Base-by-base conservation (phyloP, 2,888 invertebrate species). In the Drosophila parthenogenetica region DNA sequence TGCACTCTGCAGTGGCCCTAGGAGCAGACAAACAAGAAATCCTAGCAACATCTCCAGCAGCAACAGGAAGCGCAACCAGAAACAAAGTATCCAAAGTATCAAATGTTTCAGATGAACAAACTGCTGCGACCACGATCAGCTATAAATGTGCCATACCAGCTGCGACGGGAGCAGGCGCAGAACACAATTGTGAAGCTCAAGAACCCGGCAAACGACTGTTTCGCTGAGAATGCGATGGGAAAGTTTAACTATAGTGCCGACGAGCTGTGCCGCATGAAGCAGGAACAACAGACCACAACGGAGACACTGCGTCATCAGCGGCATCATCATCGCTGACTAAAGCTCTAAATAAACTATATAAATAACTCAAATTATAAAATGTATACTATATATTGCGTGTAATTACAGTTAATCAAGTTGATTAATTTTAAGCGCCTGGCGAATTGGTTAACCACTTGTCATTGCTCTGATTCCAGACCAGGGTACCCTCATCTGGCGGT, bases 381-480 rank as follows among this genome's bases (percentile, higher is more conserved):
- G 29, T 29, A 29, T 22, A 22, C 22, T 22, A 22, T 22, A 22
- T 29, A 29, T 29, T 29, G 29, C 29, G 29, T 29, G 29, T 29
- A 29, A 29, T 29, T 29, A 29, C 29, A 29, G 29, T 29, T 29
- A 29, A 49, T 32, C 32, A 39, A 32, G 13, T n/a, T 17, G 17
- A 19, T 50, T 63, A n/a, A 35, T n/a, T 64, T 32, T 55, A 67
- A 3, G 46, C 42, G 5, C 61, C 61, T 8, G 63, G 73, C n/a
- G 37, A 45, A 17, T 76, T 80, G 67, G 91, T 91, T n/a, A 91
- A 65, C 90, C 90, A 91, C 57, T 91, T 91, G 74, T 91, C 91
- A 40, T 91, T 91, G 73, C 69, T 87, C 64, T 91, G 91, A 75
- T 91, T 91, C 91, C 91, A 91, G 10, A 89, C 17, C 2, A 91